Conservation (phyloP, 92 coral and sea anemone genomes). For the Siderastrea radians region DNA sequence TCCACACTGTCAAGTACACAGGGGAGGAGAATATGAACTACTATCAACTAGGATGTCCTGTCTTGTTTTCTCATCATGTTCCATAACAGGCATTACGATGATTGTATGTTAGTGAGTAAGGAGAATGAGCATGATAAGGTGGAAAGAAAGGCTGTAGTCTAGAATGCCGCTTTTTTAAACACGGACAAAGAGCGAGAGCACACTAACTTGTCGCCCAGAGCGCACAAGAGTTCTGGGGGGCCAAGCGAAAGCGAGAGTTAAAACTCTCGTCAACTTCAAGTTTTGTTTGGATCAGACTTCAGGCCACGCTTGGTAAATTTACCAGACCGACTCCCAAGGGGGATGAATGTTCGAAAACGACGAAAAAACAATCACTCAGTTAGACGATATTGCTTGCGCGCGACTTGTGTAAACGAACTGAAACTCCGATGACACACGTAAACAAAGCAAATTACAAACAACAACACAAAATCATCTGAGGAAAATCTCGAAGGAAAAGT, state of each 20-base stretch:
- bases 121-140: no score
- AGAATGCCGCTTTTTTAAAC: no score
- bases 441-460: not conserved
- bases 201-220: no score
- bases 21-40: no score
- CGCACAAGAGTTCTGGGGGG: not conserved
- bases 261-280: no score
- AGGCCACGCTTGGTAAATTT: not conserved
- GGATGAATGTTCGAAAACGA: not conserved
- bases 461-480: not conserved
- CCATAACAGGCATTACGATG: no score
- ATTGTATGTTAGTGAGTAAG: no score
- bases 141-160: no score
- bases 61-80: no score
- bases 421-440: not conserved
- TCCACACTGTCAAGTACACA: no score
- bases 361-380: not conserved
- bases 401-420: not conserved
- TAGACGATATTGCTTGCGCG: conserved; percentile 5
- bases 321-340: not conserved
- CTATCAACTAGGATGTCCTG: no score
- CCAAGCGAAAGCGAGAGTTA: not conserved
- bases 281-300: not conserved
- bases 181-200: no score
- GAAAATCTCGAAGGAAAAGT: not conserved